Conservation (phyloP, 2,797 vertebrate genomes). For the Schizopygopsis malacanthus region DNA sequence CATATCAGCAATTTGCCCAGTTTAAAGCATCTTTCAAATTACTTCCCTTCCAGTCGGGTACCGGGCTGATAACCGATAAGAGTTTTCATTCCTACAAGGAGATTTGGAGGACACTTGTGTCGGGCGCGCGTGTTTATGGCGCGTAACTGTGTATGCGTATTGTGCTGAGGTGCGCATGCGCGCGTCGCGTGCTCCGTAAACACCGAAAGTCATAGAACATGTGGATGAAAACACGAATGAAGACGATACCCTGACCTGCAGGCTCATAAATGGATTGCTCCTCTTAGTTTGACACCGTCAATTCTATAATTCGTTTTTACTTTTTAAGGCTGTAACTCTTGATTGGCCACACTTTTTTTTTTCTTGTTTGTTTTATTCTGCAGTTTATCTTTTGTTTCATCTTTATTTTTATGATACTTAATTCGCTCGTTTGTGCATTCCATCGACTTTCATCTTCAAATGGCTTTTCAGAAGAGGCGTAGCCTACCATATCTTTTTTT, state of each 20-base stretch:
- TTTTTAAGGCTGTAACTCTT: not conserved
- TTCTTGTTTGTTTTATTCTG: not conserved
- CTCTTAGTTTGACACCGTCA: not conserved
- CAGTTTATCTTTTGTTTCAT: not conserved
- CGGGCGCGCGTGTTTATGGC: constrained; percentile 25
- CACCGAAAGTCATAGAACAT: constrained; percentile 19
- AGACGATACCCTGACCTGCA: not conserved
- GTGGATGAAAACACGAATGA: not conserved
- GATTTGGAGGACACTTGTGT: constrained; percentile 77
- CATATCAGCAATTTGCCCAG: constrained; percentile 82
- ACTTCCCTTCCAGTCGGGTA: constrained; percentile 80
- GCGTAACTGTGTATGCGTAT: constrained; percentile 53
- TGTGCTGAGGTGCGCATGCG: constrained; percentile 30
- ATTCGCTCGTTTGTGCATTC: not conserved
- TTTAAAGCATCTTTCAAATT: constrained; percentile 82
- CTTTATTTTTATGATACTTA: not conserved
- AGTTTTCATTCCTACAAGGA: constrained; percentile 80
- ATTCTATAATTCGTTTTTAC: not conserved
- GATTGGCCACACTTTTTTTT: not conserved
- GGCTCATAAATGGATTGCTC: not conserved
- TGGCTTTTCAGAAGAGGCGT: not conserved
- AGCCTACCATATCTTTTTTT: constrained; percentile 3
- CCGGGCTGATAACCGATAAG: constrained; percentile 82
- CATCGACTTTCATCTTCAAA: constrained; percentile 17
- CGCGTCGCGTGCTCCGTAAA: constrained; percentile 10